phyloP scores from a whole-genome alignment of 2,888 invertebrate genomes.

The Pammene aurita region DNA sequence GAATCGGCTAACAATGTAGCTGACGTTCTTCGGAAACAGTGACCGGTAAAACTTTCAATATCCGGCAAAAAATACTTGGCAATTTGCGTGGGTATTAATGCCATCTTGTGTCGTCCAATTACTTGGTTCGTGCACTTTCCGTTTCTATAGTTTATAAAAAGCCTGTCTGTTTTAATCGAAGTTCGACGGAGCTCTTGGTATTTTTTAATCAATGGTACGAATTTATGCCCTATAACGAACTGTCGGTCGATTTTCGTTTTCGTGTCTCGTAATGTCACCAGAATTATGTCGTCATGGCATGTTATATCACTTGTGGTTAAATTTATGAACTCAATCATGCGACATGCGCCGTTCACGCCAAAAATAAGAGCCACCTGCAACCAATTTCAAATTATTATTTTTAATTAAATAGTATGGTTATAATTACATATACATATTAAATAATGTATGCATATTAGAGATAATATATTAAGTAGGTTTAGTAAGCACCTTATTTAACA shows the following conservation, averaged over 20 bases:
- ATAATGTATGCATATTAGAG: neutral
- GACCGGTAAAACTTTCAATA: neutral
- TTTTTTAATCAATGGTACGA: neutral
- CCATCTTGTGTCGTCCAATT: neutral
- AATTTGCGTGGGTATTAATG: neutral
- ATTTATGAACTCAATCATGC: neutral
- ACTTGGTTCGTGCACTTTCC: neutral
- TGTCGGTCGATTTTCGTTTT: neutral
- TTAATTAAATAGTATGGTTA: neutral
- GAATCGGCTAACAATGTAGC: neutral
- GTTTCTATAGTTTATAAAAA: neutral
- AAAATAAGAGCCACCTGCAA: constrained; percentile 6
- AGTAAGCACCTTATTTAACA: constrained; percentile 15
- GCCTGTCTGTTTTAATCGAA: neutral
- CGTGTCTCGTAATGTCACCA: neutral
- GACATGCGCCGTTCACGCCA: neutral
- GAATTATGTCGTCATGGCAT: neutral
- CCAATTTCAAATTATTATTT: neutral
- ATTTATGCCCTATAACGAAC: neutral
- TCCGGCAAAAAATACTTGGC: constrained; percentile 1
- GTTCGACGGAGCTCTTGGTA: neutral
- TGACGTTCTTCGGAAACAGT: neutral
- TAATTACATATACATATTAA: neutral
- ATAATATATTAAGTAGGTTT: neutral
- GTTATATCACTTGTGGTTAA: neutral